These are phyloP conservation scores for Drosophila percnosoma DNA, from an alignment of 2,888 invertebrate species.

Conservation along the genomic window DNA sequence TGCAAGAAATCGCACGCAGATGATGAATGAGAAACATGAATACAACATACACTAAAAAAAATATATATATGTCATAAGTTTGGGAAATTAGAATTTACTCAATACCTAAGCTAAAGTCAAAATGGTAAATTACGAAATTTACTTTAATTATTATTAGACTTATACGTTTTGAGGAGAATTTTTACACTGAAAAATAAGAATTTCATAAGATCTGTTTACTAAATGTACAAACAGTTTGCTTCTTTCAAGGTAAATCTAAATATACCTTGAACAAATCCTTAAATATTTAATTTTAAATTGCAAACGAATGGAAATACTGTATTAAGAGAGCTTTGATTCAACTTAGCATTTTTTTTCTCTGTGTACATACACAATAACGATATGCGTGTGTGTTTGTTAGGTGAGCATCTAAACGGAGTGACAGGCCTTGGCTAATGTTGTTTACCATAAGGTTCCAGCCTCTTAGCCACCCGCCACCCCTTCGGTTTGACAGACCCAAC, in stretches of 20 bases:
- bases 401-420: slow-evolving; percentile 41
- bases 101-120: not conserved
- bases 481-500: slow-evolving; percentile 7
- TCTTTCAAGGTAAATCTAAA: not conserved
- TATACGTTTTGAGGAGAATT: not conserved
- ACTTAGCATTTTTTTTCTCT: not conserved
- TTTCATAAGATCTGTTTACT: not conserved
- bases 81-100: not conserved
- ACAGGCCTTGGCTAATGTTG: slow-evolving; percentile 61
- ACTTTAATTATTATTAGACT: not conserved
- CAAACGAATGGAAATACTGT: not conserved
- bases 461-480: not conserved
- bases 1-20: slow-evolving; percentile 66
- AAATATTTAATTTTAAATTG: not conserved
- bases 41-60: slow-evolving; percentile 11
- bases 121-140: not conserved
- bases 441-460: slow-evolving; percentile 53
- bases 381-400: slow-evolving; percentile 22
- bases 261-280: not conserved
- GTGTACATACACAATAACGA: not conserved
- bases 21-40: slow-evolving; percentile 66
- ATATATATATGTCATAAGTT: not conserved
- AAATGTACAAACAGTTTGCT: not conserved
- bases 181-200: not conserved
- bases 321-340: not conserved